Evolutionary conservation across 2,888 invertebrate species (phyloP).

Genomic region (Melanchra persicariae): DNA sequence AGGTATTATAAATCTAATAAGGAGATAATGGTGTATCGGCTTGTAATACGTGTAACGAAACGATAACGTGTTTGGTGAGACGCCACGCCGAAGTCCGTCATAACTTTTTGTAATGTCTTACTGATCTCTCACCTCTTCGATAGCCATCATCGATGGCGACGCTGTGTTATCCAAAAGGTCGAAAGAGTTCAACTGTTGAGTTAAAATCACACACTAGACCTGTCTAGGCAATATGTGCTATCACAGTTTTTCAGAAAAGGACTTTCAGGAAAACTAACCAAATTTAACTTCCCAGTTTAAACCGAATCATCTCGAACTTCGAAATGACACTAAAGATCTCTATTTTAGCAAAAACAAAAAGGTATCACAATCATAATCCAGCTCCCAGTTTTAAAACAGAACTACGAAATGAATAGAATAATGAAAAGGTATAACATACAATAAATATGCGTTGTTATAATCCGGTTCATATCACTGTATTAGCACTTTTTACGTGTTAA

Average conservation of each 20-base stretch:
- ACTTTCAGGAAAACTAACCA: no score
- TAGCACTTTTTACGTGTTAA: constrained; percentile 72
- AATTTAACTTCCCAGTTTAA: neutral
- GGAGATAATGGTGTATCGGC: constrained; percentile 50
- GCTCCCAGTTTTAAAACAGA: constrained; percentile 34
- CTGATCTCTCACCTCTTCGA: constrained; percentile 7
- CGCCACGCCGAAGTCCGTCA: constrained; percentile 9
- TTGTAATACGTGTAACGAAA: constrained; percentile 32
- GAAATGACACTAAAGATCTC: neutral
- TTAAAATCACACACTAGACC: no score
- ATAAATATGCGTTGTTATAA: constrained; percentile 61
- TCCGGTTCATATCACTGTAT: constrained; percentile 67
- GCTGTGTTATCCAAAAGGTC: neutral
- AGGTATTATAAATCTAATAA: constrained; percentile 49
- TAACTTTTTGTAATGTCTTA: constrained; percentile 11
- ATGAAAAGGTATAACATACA: constrained; percentile 56
- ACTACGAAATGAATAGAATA: constrained; percentile 24
- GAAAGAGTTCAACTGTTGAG: neutral
- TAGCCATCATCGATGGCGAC: neutral
- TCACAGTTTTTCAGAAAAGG: no score
- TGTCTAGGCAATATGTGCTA: no score
- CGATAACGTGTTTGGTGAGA: constrained; percentile 23
- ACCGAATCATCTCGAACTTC: neutral
- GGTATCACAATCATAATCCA: neutral
- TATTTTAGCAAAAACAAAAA: neutral